Evolutionary conservation across 30 jellyfish, hydroid and myxozoan species (phyloP).

Genomic region (Cassiopea andromeda): DNA sequence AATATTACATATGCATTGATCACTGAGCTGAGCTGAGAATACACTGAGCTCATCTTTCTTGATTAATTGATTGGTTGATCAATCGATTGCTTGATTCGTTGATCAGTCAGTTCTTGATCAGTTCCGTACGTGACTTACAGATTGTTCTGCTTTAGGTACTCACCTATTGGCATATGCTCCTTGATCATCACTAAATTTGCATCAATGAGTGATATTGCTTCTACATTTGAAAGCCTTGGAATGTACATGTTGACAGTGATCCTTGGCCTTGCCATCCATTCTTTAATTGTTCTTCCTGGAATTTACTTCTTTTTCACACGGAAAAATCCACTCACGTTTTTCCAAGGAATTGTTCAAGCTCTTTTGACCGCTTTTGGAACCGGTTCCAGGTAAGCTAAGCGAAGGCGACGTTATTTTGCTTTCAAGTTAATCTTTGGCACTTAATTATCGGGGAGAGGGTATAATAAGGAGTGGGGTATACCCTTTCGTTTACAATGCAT

Average conservation of each 20-base stretch:
- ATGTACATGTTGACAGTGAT: constrained; percentile 92
- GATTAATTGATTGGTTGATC: neutral
- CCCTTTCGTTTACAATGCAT: too few relatives aligned
- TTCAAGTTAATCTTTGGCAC: too few relatives aligned
- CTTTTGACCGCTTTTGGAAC: constrained; percentile 88
- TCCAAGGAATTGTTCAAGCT: constrained; percentile 81
- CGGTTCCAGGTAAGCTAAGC: constrained; percentile 65
- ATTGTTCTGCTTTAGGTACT: constrained; percentile 50
- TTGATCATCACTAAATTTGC: constrained; percentile 94
- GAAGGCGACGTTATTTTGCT: neutral
- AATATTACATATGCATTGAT: too few relatives aligned
- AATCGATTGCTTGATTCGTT: neutral
- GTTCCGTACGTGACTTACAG: neutral
- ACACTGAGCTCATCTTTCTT: neutral
- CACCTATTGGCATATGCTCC: constrained; percentile 97
- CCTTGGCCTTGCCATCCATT: constrained; percentile 88
- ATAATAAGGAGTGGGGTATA: too few relatives aligned
- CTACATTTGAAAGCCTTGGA: constrained; percentile 90
- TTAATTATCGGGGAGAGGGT: too few relatives aligned
- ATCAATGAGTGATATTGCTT: constrained; percentile 77
- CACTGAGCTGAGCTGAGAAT: too few relatives aligned
- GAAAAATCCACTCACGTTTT: constrained; percentile 77
- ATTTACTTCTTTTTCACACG: constrained; percentile 73
- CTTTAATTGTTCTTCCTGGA: constrained; percentile 77
- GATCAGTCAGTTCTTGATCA: neutral